Base-by-base conservation (phyloP, 2,888 invertebrate genomes). In the Panzeria rudis region DNA sequence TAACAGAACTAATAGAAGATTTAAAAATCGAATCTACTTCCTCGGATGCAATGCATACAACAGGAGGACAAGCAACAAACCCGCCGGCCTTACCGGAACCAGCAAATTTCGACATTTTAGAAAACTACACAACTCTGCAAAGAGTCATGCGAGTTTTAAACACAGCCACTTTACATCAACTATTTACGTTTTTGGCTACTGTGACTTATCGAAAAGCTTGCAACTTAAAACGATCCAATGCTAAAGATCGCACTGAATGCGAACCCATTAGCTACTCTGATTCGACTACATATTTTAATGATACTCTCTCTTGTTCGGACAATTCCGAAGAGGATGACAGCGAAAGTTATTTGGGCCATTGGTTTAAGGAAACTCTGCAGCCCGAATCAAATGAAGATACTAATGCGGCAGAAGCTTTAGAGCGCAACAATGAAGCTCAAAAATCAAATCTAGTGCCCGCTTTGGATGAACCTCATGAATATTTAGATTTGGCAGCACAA, bases 271-370 rank as follows among this genome's bases (percentile, higher is more conserved):
- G 96, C 91, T 95, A 95, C 87, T 98, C 98, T 5, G 98, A 98
- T 93, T 98, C 98, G 11, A 98, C 98, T 64, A 98, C 98, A n/a
- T 98, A 97, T 93, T 98, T 98, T 92, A 98, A 98, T 93, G 98
- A 98, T 93, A 96, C 98, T 93, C 95, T 97, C 79, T 97, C 98
- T 89, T 97, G 97, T 91, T 97, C 97, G 0, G 97, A 97, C 90
- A 98, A 97, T 91, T 97, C 97, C 69, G 96, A 97, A 81, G 97
- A 97, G 93, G 97, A 97, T 95, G 92, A 93, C 76, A 93, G 92
- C 84, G 92, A 92, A 83, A 92, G 92, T 72, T 92, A 92, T 87
- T 88, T 93, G 83, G 98, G 98, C 0, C 95, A 97, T 87, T 98
- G 98, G 98, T 97, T 98, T 93, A 98, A 98, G 91, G 97, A 98